These are phyloP conservation scores for Atlantisia rogersi DNA, from an alignment of 2,113 vertebrate genomes.

Conservation along the genomic window DNA sequence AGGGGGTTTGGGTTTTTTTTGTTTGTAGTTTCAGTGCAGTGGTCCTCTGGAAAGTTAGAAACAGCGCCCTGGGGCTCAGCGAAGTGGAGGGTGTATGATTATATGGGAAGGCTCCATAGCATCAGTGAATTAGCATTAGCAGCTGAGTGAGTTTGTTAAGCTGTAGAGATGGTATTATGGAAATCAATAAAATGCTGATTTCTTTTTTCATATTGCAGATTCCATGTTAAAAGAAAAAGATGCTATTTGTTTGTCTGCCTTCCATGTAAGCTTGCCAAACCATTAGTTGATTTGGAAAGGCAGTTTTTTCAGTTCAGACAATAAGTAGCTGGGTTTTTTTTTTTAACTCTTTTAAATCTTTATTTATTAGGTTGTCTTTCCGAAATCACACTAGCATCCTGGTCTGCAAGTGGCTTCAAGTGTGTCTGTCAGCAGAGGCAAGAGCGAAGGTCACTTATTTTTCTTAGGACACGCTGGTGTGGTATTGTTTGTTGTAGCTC, in stretches of 20 bases:
- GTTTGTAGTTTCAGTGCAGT: background rate
- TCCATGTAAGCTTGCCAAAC: slow-evolving; percentile 11
- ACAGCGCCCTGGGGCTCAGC: background rate
- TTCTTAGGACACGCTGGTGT: background rate
- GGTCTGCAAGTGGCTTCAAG: background rate
- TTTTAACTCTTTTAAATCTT: background rate
- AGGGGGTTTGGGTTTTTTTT: background rate
- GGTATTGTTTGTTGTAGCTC: background rate
- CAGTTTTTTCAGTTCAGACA: background rate
- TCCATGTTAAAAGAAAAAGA: background rate
- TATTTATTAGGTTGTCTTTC: background rate
- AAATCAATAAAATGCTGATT: slow-evolving; percentile 62
- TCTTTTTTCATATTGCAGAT: slow-evolving; percentile 8
- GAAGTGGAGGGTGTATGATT: slow-evolving; percentile 22
- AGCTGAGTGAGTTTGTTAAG: slow-evolving; percentile 48
- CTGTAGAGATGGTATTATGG: slow-evolving; percentile 32
- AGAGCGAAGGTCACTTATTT: slow-evolving; percentile 29
- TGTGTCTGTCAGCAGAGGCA: background rate
- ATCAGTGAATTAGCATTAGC: slow-evolving; percentile 42
- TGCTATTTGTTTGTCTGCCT: slow-evolving; percentile 31
- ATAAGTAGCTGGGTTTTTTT: background rate
- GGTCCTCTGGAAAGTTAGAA: slow-evolving; percentile 62
- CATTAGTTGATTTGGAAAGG: slow-evolving; percentile 33
- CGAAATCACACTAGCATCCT: background rate
- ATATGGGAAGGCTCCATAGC: slow-evolving; percentile 23